Percentiles rank a stretch among this genome's conserved stretches.
Conservation (phyloP, 2,797 vertebrate genomes). For the Syngnathus rostellatus region DNA sequence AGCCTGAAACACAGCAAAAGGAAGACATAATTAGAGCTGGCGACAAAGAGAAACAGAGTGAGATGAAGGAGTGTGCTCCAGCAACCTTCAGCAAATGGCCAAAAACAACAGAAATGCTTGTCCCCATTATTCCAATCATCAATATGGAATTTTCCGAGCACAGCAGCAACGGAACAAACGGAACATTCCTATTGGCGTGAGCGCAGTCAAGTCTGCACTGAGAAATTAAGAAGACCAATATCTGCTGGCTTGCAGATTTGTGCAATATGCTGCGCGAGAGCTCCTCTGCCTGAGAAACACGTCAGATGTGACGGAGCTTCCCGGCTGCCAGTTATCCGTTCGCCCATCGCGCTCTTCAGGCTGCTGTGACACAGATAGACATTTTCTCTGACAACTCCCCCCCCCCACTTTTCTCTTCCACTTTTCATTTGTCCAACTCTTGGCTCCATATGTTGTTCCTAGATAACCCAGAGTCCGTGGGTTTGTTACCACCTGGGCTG, state of each 20-base stretch:
- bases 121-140: constrained; percentile 38
- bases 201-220: constrained; percentile 17
- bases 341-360: constrained; percentile 54
- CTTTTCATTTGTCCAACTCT: constrained; percentile 44
- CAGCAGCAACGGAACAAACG: constrained; percentile 35
- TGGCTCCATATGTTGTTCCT: constrained; percentile 62
- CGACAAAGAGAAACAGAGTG: constrained; percentile 46
- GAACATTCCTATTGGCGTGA: constrained; percentile 38
- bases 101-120: constrained; percentile 33
- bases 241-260: constrained; percentile 19
- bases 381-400: constrained; percentile 52
- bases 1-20: constrained; percentile 70
- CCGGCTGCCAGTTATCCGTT: constrained; percentile 57
- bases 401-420: constrained; percentile 14
- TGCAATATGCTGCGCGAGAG: constrained; percentile 32
- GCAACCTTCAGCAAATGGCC: constrained; percentile 30
- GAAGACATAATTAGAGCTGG: constrained; percentile 35
- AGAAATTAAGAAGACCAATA: constrained; percentile 4
- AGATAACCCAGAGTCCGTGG: constrained; percentile 59
- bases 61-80: constrained; percentile 22
- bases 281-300: constrained; percentile 34
- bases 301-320: constrained; percentile 44
- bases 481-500: constrained; percentile 64
- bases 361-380: constrained; percentile 63
- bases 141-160: constrained; percentile 7